phyloP scores from a whole-genome alignment of 2,888 invertebrate genomes.

The Microdon myrmicae region DNA sequence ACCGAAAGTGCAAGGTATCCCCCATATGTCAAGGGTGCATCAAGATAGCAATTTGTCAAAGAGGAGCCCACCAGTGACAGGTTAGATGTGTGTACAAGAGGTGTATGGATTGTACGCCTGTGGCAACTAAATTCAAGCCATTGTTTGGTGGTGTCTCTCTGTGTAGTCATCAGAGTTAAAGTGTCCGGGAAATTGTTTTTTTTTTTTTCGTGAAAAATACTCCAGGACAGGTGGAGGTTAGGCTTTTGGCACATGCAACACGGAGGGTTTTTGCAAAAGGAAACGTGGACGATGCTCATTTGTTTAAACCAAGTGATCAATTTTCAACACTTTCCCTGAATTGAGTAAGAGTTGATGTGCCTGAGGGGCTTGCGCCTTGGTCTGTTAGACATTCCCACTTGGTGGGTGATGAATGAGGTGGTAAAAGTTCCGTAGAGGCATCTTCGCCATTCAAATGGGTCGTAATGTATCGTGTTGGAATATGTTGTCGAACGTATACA shows the following conservation, averaged over 20 bases:
- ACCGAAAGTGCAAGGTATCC: constrained; percentile 47
- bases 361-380: constrained; percentile 15
- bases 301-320: constrained; percentile 45
- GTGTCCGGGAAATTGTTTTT: constrained; percentile 31
- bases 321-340: constrained; percentile 48
- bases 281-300: constrained; percentile 40
- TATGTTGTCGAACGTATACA: too few relatives aligned
- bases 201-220: constrained; percentile 13
- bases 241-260: constrained; percentile 29
- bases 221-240: constrained; percentile 33
- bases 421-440: constrained; percentile 42
- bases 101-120: constrained; percentile 32
- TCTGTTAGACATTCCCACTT: not conserved
- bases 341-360: constrained; percentile 34
- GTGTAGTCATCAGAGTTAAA: constrained; percentile 6
- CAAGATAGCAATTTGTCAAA: constrained; percentile 52
- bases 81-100: constrained; percentile 27
- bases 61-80: constrained; percentile 40
- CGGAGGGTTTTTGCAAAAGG: constrained; percentile 14
- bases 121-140: constrained; percentile 41
- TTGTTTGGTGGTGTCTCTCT: constrained; percentile 29
- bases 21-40: constrained; percentile 52
- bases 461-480: too few relatives aligned
- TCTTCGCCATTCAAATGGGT: too few relatives aligned
- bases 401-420: constrained; percentile 31